These are phyloP conservation scores for Pyxicephalus adspersus DNA, from an alignment of 2,113 vertebrate species.

Conservation along the genomic window DNA sequence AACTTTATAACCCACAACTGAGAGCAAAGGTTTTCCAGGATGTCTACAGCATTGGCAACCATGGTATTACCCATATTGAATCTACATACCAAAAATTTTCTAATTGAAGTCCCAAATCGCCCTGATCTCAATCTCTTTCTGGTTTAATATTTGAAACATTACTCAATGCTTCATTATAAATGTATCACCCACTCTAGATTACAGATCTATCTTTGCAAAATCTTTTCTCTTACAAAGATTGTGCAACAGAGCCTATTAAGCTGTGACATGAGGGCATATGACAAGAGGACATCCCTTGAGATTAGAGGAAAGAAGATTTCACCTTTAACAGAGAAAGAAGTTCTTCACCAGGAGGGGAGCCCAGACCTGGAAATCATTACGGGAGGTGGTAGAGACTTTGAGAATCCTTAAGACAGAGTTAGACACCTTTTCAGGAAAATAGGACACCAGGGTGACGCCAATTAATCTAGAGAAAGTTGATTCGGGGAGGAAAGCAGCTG, in stretches of 20 bases:
- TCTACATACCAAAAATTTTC: too few species aligned
- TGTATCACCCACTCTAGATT: not conserved
- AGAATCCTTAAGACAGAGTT: conserved; percentile 18
- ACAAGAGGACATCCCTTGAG: conserved; percentile 26
- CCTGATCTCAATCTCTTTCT: not conserved
- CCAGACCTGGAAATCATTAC: conserved; percentile 4
- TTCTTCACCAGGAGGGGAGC: not conserved
- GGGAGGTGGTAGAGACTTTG: not conserved
- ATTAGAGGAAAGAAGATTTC: conserved; percentile 15
- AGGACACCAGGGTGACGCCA: conserved; percentile 23
- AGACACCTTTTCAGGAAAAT: conserved; percentile 18
- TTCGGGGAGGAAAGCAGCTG: conserved; percentile 6
- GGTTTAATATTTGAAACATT: not conserved
- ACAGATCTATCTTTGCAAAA: not conserved
- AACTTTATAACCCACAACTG: too few species aligned
- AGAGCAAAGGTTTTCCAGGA: too few species aligned
- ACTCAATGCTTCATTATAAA: not conserved
- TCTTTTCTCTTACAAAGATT: conserved; percentile 18
- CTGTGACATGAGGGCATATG: conserved; percentile 8
- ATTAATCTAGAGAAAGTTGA: conserved; percentile 18
- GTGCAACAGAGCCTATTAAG: conserved; percentile 12
- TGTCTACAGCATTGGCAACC: too few species aligned
- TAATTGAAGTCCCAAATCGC: not conserved
- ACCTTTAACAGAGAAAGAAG: conserved; percentile 24
- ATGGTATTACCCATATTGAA: too few species aligned